These are phyloP conservation scores for Hartigia nigra DNA, from an alignment of 2,888 invertebrate species.

Conservation along the genomic window DNA sequence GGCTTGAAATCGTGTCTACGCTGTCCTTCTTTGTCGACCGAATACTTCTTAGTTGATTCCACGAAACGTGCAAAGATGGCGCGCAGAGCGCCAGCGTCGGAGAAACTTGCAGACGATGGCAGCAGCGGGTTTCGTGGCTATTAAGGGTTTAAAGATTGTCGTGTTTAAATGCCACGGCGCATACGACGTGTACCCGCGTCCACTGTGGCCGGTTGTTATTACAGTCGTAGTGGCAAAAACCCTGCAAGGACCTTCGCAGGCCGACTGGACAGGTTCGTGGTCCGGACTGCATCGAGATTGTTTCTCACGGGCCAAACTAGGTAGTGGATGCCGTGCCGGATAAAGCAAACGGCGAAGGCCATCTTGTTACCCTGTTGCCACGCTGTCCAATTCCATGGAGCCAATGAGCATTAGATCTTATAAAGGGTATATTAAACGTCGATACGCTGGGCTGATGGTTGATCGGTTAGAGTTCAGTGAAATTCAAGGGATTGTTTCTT, in stretches of 20 bases:
- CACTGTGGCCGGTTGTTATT: conserved; percentile 42
- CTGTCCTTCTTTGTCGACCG: not conserved
- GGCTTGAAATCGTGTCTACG: not conserved
- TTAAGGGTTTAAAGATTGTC: conserved; percentile 24
- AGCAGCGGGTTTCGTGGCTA: conserved; percentile 9
- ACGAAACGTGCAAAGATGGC: not conserved
- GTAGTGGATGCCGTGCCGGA: conserved; percentile 16
- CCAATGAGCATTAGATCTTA: not conserved
- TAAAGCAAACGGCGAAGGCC: not conserved
- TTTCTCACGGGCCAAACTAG: conserved; percentile 56
- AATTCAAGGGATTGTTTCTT: not conserved
- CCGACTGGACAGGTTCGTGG: conserved; percentile 29
- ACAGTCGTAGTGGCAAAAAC: conserved; percentile 46
- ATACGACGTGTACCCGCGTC: conserved; percentile 2
- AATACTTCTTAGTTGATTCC: not conserved
- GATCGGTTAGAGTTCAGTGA: not conserved
- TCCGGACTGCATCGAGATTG: conserved; percentile 37
- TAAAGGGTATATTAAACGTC: not conserved
- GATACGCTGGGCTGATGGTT: not conserved
- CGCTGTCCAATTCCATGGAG: not conserved
- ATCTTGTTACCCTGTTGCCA: not conserved
- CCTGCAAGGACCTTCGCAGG: conserved; percentile 22
- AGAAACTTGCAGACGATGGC: not conserved
- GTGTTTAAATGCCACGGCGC: conserved; percentile 39
- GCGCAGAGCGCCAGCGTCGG: not conserved